Evolutionary conservation across 2,113 vertebrate genomes (phyloP).

Genomic region (Canis aureus): DNA sequence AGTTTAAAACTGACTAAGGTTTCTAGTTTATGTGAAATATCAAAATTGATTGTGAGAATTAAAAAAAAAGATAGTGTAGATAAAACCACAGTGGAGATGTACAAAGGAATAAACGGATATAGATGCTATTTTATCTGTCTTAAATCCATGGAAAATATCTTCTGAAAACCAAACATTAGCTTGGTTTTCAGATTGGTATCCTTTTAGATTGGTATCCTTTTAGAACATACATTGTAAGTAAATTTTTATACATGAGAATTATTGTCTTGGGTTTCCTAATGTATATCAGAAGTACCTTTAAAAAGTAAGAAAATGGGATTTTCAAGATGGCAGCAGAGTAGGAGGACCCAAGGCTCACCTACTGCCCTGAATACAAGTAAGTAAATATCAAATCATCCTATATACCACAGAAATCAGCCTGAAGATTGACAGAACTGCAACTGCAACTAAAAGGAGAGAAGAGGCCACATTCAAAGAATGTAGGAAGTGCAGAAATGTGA

Average conservation of each 20-base stretch:
- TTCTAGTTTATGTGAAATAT: neutral
- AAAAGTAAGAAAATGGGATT: neutral
- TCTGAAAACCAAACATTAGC: neutral
- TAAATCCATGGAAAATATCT: neutral
- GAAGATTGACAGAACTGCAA: neutral
- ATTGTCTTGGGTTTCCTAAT: neutral
- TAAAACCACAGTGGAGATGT: neutral
- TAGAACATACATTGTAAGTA: neutral
- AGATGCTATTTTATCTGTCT: neutral
- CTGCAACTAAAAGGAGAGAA: neutral
- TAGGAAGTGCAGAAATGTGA: neutral
- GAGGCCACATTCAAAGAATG: neutral
- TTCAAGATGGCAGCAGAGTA: neutral
- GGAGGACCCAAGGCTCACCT: neutral
- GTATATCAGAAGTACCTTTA: neutral
- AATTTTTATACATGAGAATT: neutral
- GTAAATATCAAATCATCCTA: neutral
- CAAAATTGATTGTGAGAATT: neutral
- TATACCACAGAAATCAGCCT: neutral
- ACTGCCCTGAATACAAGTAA: neutral
- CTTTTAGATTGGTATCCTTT: neutral
- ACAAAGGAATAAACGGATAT: neutral
- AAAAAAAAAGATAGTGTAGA: neutral
- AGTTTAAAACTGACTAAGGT: neutral
- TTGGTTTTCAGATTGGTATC: neutral